Evolutionary conservation across 2,888 invertebrate genomes (phyloP), one percentile per base, ranked within the genome.

Genomic region (Ditula angustiorana): DNA sequence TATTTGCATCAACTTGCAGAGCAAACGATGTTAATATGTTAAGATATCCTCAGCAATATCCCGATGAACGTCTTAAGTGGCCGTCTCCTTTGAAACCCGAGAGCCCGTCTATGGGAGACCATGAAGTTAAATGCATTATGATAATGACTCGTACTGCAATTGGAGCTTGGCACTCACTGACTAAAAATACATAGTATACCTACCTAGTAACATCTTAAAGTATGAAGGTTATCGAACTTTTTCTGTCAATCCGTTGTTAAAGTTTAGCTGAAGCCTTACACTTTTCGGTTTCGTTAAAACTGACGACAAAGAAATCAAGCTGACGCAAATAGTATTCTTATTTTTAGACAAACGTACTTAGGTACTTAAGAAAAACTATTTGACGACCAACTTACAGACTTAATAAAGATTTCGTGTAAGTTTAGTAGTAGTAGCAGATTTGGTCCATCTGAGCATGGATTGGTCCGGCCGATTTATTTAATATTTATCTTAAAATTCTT

Each of bases 71-170:
- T 50, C 50, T 50, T 30, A 23, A 57, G 57, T 30, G 57, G 24
- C 49, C 49, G n/a, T 23, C 24, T 44, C 33, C 63, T 62, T 56
- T 56, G 57, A 62, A 49, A 57, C 49, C 30, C 24, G 8, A 56
- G 37, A 62, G 47, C 41, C 50, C 62, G 23, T 50, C 56, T 28
- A 21, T 47, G 47, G 24, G 30, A 56, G 61, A 50, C 57, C 28
- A 33, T 19, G 37, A 41, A 28, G n/a, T 55, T 24, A 57, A 37
- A 63, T 57, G 62, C 62, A 57, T 50, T n/a, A 57, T 62, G n/a
- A 8, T 62, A 28, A 41, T 57, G 24, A 19, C 49, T 24, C 13
- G 41, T 37, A 49, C 26, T 49, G 19, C 44, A 24, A 50, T 16
- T 49, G 49, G 33, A 23, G n/a, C 19, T 30, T 26, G 37, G 30